phyloP scores from a whole-genome alignment of 1,140 invertebrate species.

The Zaprionus davidi region DNA sequence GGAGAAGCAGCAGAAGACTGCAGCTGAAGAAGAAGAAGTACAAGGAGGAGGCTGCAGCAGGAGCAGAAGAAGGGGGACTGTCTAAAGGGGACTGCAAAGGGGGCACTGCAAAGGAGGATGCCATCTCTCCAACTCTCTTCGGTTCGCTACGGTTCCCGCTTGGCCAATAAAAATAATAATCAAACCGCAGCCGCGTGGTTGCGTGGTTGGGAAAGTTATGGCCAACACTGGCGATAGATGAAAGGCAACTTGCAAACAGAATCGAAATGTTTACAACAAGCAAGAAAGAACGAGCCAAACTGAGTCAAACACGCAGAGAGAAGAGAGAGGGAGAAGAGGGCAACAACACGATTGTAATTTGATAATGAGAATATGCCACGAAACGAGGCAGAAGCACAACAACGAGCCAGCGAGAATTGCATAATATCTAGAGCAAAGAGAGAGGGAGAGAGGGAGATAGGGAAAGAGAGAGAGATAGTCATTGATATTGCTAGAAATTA shows the following conservation, averaged over 20 bases:
- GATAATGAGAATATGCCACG: slow-evolving; percentile 43
- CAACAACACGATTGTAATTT: slow-evolving; percentile 43
- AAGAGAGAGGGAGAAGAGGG: slow-evolving; percentile 8
- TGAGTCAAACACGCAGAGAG: slow-evolving; percentile 15
- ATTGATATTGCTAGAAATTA: slow-evolving; percentile 15
- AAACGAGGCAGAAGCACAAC: slow-evolving; percentile 1
- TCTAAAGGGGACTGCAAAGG: background rate
- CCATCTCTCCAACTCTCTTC: slow-evolving; percentile 20
- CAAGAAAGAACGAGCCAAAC: slow-evolving; percentile 21
- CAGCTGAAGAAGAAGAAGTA: slow-evolving; percentile 1
- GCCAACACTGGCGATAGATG: slow-evolving; percentile 59
- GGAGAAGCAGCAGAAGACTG: background rate
- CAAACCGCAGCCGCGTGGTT: slow-evolving; percentile 59
- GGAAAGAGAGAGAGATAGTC: background rate
- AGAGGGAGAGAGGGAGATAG: slow-evolving; percentile 1
- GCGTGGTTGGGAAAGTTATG: slow-evolving; percentile 72
- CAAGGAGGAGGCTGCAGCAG: slow-evolving; percentile 17
- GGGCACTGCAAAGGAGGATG: slow-evolving; percentile 20
- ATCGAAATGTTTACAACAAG: slow-evolving; percentile 38
- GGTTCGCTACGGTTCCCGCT: slow-evolving; percentile 3
- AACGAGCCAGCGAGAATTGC: slow-evolving; percentile 40
- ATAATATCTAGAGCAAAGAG: slow-evolving; percentile 45
- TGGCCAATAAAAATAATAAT: slow-evolving; percentile 75
- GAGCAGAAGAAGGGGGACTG: background rate
- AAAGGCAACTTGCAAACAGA: slow-evolving; percentile 54